phyloP scores from a whole-genome alignment of 2,888 invertebrate species.

The Dexiosoma caninum region DNA sequence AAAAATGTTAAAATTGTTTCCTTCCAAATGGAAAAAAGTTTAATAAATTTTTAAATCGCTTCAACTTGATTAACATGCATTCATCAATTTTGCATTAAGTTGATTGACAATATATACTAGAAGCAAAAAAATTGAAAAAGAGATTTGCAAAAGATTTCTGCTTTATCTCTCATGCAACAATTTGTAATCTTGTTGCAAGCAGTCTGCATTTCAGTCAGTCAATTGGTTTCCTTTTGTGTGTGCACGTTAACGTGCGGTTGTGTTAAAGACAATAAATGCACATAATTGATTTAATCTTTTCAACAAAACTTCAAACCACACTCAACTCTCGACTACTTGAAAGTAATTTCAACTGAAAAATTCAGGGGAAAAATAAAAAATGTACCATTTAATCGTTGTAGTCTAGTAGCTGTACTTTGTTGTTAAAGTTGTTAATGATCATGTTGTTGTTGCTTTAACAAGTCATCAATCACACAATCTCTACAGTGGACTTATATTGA shows the following conservation, averaged over 20 bases:
- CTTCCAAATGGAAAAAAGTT: too few species aligned
- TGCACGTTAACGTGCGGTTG: constrained; percentile 11
- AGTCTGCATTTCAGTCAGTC: not conserved
- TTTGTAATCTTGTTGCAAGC: constrained; percentile 29
- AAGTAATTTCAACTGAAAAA: constrained; percentile 22
- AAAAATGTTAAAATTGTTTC: too few species aligned
- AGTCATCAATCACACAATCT: constrained; percentile 57
- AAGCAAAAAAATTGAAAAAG: not conserved
- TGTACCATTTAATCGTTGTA: constrained; percentile 14
- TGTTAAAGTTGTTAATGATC: not conserved
- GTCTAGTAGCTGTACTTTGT: not conserved
- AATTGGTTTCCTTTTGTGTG: not conserved
- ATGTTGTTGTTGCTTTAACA: constrained; percentile 31
- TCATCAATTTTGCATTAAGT: constrained; percentile 34
- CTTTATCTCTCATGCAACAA: constrained; percentile 51
- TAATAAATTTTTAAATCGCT: not conserved
- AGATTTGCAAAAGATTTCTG: constrained; percentile 17
- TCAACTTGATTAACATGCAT: constrained; percentile 29
- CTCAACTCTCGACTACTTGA: constrained; percentile 29
- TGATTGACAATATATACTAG: constrained; percentile 28
- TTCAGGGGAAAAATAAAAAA: constrained; percentile 2
- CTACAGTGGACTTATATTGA: constrained; percentile 18
- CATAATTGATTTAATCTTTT: constrained; percentile 59
- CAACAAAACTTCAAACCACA: constrained; percentile 45
- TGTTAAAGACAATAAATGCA: constrained; percentile 46